Conservation (phyloP, 2,113 vertebrate genomes). For the Maccullochella peelii region DNA sequence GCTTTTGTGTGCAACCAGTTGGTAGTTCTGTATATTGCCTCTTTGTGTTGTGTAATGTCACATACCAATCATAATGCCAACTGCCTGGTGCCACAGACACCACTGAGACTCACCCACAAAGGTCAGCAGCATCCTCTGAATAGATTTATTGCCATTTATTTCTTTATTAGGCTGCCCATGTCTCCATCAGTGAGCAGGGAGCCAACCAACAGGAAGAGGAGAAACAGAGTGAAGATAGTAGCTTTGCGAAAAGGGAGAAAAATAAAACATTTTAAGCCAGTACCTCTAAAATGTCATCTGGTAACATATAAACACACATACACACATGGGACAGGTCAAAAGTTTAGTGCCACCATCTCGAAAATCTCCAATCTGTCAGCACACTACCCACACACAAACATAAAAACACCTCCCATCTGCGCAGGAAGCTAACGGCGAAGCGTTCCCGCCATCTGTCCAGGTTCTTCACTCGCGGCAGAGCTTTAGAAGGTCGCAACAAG, state of each 20-base stretch:
- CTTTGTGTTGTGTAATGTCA: conserved; percentile 65
- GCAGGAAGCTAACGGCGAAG: conserved; percentile 20
- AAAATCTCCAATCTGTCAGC: conserved; percentile 34
- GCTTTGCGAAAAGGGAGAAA: not conserved
- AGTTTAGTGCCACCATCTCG: conserved; percentile 6
- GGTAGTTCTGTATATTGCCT: conserved; percentile 25
- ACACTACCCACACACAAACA: conserved; percentile 26
- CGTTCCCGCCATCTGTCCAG: conserved; percentile 51
- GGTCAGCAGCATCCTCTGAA: conserved; percentile 68
- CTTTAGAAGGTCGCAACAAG: conserved; percentile 49
- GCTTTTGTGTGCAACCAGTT: conserved; percentile 40
- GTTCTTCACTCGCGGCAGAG: conserved; percentile 16
- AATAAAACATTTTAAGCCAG: not conserved
- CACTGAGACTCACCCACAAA: conserved; percentile 68
- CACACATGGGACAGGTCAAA: conserved; percentile 26
- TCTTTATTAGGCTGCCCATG: conserved; percentile 40
- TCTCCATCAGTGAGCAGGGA: conserved; percentile 9
- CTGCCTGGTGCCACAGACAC: conserved; percentile 59
- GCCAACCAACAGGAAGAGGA: not conserved
- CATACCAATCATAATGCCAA: conserved; percentile 58
- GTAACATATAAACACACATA: conserved; percentile 3
- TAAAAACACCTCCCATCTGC: conserved; percentile 45
- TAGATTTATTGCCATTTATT: conserved; percentile 54
- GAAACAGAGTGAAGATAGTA: not conserved
- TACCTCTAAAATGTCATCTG: conserved; percentile 4